Evolutionary conservation across 1,140 invertebrate genomes (phyloP).

Genomic region (Cotesia typhae): DNA sequence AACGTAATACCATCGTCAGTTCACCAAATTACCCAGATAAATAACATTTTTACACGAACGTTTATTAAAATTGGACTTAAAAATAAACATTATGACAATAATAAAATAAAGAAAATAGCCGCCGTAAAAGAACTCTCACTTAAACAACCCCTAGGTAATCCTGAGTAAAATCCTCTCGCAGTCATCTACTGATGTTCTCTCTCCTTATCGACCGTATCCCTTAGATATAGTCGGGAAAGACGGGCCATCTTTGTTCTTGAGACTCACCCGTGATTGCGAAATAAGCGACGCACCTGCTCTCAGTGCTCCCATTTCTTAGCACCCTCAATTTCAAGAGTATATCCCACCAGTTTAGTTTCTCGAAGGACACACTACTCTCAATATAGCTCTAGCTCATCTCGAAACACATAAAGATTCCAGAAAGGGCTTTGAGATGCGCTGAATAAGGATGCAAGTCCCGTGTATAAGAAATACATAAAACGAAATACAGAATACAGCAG

Average conservation of each 20-base stretch:
- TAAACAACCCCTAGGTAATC: conserved; percentile 20
- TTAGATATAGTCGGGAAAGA: background rate
- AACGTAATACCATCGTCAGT: background rate
- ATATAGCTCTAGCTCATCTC: background rate
- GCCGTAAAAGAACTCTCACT: background rate
- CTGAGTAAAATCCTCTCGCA: conserved; percentile 5
- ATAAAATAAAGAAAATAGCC: background rate
- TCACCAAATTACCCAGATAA: background rate
- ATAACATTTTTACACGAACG: too few species aligned
- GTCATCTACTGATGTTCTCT: conserved; percentile 7
- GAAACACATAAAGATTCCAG: too few species aligned
- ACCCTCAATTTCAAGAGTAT: background rate
- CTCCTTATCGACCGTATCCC: conserved; percentile 28
- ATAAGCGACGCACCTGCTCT: conserved; percentile 36
- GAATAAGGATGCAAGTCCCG: background rate
- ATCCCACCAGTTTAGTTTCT: background rate
- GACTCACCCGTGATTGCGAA: conserved; percentile 34
- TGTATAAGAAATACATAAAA: background rate
- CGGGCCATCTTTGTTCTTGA: conserved; percentile 32
- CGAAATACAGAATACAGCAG: background rate
- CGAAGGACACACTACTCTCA: background rate
- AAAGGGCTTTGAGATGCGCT: too few species aligned
- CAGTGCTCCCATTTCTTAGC: background rate
- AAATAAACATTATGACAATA: background rate
- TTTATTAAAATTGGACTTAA: background rate